Evolutionary conservation across 2,888 invertebrate species (phyloP).

Genomic region (Baccha elongata): DNA sequence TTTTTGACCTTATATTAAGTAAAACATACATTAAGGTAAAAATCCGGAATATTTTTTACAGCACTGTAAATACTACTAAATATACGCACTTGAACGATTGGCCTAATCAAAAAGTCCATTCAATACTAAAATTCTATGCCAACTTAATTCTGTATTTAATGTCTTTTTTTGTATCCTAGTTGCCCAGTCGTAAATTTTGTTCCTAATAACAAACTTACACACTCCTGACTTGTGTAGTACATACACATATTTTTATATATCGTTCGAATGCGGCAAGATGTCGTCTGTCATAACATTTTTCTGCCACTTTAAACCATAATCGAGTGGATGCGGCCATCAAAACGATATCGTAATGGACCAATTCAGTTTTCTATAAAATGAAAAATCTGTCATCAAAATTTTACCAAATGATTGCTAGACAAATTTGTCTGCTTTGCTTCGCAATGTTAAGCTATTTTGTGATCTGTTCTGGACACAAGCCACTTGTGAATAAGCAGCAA

Average conservation of each 20-base stretch:
- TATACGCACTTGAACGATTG: conserved; percentile 14
- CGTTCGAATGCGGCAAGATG: conserved; percentile 41
- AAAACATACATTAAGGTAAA: no score
- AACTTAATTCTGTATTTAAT: conserved; percentile 1
- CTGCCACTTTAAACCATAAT: conserved; percentile 72
- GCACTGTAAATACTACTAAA: conserved; percentile 1
- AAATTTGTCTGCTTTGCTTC: conserved; percentile 47
- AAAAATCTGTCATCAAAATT: conserved; percentile 66
- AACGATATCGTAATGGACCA: conserved; percentile 65
- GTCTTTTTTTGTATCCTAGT: conserved; percentile 7
- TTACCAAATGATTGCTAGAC: conserved; percentile 48
- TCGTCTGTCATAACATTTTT: conserved; percentile 65
- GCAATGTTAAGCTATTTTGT: conserved; percentile 14
- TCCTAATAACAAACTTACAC: not conserved
- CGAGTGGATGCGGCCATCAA: conserved; percentile 61
- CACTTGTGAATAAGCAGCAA: conserved; percentile 9
- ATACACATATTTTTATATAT: not conserved
- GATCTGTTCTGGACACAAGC: conserved; percentile 41
- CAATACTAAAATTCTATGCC: not conserved
- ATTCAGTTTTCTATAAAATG: conserved; percentile 48
- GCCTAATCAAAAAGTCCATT: conserved; percentile 21
- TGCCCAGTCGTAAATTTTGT: conserved; percentile 4
- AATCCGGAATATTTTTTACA: no score
- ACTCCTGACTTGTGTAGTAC: not conserved
- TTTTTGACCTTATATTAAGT: no score